Evolutionary conservation across 2,888 invertebrate genomes (phyloP), one percentile per base, ranked within the genome.

Genomic region (Eilema griseolum): DNA sequence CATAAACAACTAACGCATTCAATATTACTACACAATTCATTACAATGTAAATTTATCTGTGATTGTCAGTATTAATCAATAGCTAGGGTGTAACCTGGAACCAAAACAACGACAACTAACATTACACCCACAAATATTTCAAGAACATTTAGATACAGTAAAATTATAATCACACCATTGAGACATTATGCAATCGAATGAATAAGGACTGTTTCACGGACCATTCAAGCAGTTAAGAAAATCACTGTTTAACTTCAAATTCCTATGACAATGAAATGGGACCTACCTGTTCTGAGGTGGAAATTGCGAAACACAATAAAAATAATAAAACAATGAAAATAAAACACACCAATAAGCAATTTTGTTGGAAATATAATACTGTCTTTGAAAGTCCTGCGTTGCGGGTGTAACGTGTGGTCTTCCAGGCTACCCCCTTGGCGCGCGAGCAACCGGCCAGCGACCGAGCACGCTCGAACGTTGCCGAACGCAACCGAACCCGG

Each of bases 41-140:
- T 85, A 85, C 83, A 82, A 85, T 91, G 94, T 95, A 95, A 95
- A 95, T 95, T 95, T 95, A 95, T 95, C 95, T 95, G 95, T 95
- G 94, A 89, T 89, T 88, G 86, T 83, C 75, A 77, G 74, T 77
- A 81, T 76, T 73, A 80, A 86, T 85, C 80, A 86, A 88, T 86
- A 88, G 83, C 90, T 91, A 92, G 91, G 94, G 93, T 93, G 92
- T 93, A 95, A 93, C 95, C 95, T 95, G 95, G 95, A 94, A 92
- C 90, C 91, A 93, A 93, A 92, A 93, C 91, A 93, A 93, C 92
- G 93, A 93, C 93, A 93, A 90, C 93, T 92, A 91, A 91, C 90
- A 91, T 88, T 90, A 91, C 91, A 93, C 92, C 93, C 93, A 93
- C 90, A 90, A 87, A 85, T 86, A 89, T 86, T 88, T 77, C 84